A percentile compares a stretch with the other conserved stretches of the same genome.
These are phyloP conservation scores for Ceratothoa steindachneri DNA, from an alignment of 2,888 invertebrate genomes.

Conservation along the genomic window DNA sequence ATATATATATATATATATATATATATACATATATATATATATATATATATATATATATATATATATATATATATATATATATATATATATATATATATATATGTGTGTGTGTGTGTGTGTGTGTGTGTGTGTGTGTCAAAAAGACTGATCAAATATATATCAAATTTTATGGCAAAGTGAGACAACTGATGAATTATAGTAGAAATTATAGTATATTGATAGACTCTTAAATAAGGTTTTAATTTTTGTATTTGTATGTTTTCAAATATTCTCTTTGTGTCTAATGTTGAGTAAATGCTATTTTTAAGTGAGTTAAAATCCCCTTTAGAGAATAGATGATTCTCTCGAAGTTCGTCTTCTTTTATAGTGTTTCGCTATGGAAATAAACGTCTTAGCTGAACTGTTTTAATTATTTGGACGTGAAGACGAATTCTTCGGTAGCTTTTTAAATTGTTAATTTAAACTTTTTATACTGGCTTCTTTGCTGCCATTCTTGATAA, in stretches of 20 bases:
- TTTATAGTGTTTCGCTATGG: no score
- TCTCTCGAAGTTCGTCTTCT: no score
- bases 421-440: no score
- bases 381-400: no score
- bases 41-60: background rate
- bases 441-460: no score
- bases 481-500: no score
- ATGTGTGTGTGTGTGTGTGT: background rate
- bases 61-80: background rate
- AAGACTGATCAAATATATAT: background rate
- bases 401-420: no score
- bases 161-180: background rate
- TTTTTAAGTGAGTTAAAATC: no score
- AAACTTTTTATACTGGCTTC: no score
- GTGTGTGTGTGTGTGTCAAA: background rate
- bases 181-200: background rate
- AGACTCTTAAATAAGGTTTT: background rate
- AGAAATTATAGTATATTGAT: background rate
- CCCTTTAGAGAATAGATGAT: background rate
- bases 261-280: background rate
- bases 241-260: background rate
- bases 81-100: background rate
- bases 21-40: constrained; percentile 1
- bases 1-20: constrained; percentile 17
- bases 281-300: background rate